A percentile compares a stretch with the other conserved stretches of the same genome.
Conservation (phyloP, 2,797 vertebrate species). For the Semaprochilodus insignis region DNA sequence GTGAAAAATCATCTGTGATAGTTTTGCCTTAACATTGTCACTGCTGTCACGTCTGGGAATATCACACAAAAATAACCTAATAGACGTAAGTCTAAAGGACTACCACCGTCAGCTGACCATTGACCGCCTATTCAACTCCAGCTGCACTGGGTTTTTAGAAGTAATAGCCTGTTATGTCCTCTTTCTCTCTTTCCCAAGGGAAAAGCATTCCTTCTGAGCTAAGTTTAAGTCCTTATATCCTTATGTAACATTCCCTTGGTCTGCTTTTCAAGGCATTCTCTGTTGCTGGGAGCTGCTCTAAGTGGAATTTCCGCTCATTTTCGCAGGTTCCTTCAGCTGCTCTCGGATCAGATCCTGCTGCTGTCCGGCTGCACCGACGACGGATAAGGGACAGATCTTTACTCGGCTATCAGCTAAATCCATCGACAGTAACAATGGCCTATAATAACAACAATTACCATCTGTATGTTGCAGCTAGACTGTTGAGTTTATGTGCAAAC, state of each 20-base stretch:
- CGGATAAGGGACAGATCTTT: constrained; percentile 67
- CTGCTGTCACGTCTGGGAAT: neutral
- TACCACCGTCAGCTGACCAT: neutral
- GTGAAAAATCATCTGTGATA: neutral
- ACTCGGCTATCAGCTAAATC: constrained; percentile 58
- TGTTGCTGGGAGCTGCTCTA: constrained; percentile 65
- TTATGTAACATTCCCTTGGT: constrained; percentile 43
- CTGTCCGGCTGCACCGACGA: constrained; percentile 65
- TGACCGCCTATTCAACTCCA: neutral
- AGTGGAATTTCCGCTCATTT: constrained; percentile 82
- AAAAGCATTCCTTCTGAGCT: constrained; percentile 33
- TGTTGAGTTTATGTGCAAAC: neutral
- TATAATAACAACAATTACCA: constrained; percentile 33
- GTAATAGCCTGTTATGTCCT: neutral
- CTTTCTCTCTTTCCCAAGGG: constrained; percentile 14
- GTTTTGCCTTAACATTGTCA: too few relatives aligned
- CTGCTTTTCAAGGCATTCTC: constrained; percentile 63
- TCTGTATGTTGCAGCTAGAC: constrained; percentile 30
- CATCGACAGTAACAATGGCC: constrained; percentile 43
- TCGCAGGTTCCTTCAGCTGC: constrained; percentile 70
- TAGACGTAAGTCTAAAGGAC: neutral
- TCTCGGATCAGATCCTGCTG: constrained; percentile 74
- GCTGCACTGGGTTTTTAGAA: neutral
- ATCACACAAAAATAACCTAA: neutral
- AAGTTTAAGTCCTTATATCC: constrained; percentile 21